phyloP scores from a whole-genome alignment of 2,888 invertebrate species.

The Cerastis leucographa region DNA sequence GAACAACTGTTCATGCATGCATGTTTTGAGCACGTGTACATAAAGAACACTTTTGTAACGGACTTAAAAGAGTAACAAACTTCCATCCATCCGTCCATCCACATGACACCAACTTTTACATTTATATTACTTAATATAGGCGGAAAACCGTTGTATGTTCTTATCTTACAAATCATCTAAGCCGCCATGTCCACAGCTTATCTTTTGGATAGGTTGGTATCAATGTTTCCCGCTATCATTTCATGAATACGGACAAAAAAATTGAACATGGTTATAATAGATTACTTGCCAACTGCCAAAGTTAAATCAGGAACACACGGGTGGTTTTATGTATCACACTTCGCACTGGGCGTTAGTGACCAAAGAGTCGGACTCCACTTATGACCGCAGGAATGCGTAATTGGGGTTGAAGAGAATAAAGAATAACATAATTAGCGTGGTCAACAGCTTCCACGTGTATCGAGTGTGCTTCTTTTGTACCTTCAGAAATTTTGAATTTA shows the following conservation, averaged over 20 bases:
- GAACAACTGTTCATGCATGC: no score
- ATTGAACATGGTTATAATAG: not conserved
- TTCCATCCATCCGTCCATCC: not conserved
- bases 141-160: not conserved
- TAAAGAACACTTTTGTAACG: no score
- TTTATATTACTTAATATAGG: not conserved
- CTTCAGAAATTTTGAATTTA: not conserved
- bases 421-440: conserved; percentile 1
- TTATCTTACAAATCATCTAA: no score
- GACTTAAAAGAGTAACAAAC: not conserved
- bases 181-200: not conserved
- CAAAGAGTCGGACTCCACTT: conserved; percentile 35
- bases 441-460: conserved; percentile 25
- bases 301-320: not conserved
- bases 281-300: not conserved
- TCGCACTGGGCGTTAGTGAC: conserved; percentile 5
- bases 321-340: conserved; percentile 21
- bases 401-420: conserved; percentile 28
- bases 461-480: conserved; percentile 4
- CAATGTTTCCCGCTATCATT: not conserved
- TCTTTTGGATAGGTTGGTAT: not conserved
- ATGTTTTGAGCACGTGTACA: no score
- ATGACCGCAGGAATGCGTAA: conserved; percentile 13
- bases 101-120: not conserved
- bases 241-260: not conserved